These are phyloP conservation scores for Coremacera marginata DNA, from an alignment of 2,888 invertebrate species.

Conservation along the genomic window DNA sequence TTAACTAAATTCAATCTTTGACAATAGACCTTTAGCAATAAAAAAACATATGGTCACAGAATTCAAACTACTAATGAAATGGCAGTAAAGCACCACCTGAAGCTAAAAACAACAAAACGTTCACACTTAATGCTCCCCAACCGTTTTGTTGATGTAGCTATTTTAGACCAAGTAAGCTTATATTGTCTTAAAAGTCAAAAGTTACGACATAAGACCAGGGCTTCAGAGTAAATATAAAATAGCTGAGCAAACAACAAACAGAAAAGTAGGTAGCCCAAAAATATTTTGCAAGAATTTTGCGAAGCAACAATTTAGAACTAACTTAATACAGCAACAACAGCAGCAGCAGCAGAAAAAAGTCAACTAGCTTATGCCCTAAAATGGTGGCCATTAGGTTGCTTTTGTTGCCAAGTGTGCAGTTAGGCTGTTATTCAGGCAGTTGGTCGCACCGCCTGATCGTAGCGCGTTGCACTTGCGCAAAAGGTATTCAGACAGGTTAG, in stretches of 20 bases:
- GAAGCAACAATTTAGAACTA: slow-evolving; percentile 4
- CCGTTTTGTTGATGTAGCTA: not conserved
- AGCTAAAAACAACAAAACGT: not conserved
- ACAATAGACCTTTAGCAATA: too few species aligned
- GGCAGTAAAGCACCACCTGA: not conserved
- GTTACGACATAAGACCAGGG: not conserved
- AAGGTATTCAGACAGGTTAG: slow-evolving; percentile 62
- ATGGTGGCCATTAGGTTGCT: slow-evolving; percentile 49
- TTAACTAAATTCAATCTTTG: too few species aligned
- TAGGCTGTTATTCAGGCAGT: not conserved
- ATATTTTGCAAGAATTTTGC: slow-evolving; percentile 6
- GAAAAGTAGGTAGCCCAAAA: not conserved
- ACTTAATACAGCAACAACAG: slow-evolving; percentile 16
- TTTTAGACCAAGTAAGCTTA: not conserved
- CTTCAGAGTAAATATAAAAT: not conserved
- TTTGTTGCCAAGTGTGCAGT: slow-evolving; percentile 42
- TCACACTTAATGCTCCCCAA: not conserved
- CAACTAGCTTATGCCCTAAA: slow-evolving; percentile 28
- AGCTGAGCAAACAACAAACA: not conserved
- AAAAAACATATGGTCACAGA: not conserved
- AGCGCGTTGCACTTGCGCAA: slow-evolving; percentile 60
- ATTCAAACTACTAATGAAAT: too few species aligned
- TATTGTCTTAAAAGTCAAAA: slow-evolving; percentile 29
- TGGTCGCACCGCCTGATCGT: not conserved
- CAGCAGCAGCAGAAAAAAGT: slow-evolving; percentile 17